These are phyloP conservation scores for Prionailurus viverrinus DNA, from an alignment of 2,113 vertebrate species.

Conservation along the genomic window DNA sequence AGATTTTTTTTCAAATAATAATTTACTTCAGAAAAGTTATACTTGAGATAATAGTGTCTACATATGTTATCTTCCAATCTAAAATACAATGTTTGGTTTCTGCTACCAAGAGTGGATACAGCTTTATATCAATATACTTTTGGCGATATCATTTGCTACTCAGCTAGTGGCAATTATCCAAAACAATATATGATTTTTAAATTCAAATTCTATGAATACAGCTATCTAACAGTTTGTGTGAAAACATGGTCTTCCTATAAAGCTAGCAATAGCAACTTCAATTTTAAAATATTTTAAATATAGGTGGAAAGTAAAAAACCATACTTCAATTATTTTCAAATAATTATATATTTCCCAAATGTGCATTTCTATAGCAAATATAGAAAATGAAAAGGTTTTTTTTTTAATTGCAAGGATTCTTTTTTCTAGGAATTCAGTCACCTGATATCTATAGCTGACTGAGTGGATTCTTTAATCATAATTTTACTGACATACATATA, in stretches of 20 bases:
- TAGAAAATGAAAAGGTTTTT: not conserved
- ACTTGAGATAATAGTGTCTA: not conserved
- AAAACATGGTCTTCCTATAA: not conserved
- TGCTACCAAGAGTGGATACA: not conserved
- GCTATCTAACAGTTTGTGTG: not conserved
- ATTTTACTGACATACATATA: constrained; percentile 55
- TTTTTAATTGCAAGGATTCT: constrained; percentile 2
- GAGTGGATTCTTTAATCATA: constrained; percentile 53
- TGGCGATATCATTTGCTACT: not conserved
- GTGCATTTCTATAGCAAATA: constrained; percentile 3
- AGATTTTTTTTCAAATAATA: not conserved
- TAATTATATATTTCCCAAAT: constrained; percentile 19
- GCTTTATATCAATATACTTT: not conserved
- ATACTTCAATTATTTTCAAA: constrained; percentile 26
- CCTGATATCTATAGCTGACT: constrained; percentile 20
- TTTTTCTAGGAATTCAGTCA: constrained; percentile 55
- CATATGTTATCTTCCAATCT: not conserved
- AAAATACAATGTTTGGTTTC: not conserved
- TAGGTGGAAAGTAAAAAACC: not conserved
- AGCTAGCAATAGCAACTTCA: not conserved
- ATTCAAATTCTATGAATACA: not conserved
- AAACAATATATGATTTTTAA: not conserved
- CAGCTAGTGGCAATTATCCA: not conserved
- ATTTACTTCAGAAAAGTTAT: not conserved
- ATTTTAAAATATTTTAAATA: constrained; percentile 18